Percentiles rank a stretch among this genome's conserved stretches.
These are phyloP conservation scores for Rhynchophorus ferrugineus DNA, from an alignment of 1,140 invertebrate species.

Conservation along the genomic window DNA sequence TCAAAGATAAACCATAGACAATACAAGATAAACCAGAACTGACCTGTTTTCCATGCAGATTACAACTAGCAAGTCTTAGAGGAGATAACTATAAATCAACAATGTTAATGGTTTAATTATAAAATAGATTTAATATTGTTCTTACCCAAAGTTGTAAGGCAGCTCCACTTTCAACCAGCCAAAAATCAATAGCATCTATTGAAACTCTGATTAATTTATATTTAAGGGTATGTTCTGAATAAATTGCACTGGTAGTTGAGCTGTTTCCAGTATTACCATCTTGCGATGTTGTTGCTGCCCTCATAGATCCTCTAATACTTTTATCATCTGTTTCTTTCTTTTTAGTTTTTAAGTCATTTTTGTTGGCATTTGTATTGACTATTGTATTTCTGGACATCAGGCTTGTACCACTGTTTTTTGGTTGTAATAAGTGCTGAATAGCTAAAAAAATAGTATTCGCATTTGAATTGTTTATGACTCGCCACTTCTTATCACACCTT, in stretches of 20 bases:
- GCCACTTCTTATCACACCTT: too few species aligned
- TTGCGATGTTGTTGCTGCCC: neutral
- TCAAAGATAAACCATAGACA: slow-evolving; percentile 67
- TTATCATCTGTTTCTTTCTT: slow-evolving; percentile 21
- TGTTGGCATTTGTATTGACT: slow-evolving; percentile 6
- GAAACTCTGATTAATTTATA: slow-evolving; percentile 89
- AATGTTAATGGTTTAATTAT: neutral
- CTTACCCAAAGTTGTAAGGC: slow-evolving; percentile 77
- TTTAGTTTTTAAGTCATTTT: slow-evolving; percentile 14
- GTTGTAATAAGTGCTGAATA: slow-evolving; percentile 34
- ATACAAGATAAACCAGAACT: slow-evolving; percentile 84
- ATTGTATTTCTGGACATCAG: slow-evolving; percentile 12
- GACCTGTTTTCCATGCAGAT: slow-evolving; percentile 85
- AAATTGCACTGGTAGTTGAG: slow-evolving; percentile 3
- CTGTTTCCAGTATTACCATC: slow-evolving; percentile 6
- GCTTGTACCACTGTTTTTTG: slow-evolving; percentile 21
- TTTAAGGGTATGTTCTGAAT: slow-evolving; percentile 58
- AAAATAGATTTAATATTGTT: neutral
- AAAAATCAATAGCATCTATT: slow-evolving; percentile 85
- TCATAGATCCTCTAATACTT: slow-evolving; percentile 13
- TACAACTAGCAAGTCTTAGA: slow-evolving; percentile 82
- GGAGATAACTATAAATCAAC: slow-evolving; percentile 61
- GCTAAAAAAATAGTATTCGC: slow-evolving; percentile 25
- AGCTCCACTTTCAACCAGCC: slow-evolving; percentile 81
- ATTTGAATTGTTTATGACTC: too few species aligned